A percentile compares a stretch with the other conserved stretches of the same genome.
phyloP scores from a whole-genome alignment of 2,888 invertebrate genomes.

The Acanthosoma haemorrhoidale region DNA sequence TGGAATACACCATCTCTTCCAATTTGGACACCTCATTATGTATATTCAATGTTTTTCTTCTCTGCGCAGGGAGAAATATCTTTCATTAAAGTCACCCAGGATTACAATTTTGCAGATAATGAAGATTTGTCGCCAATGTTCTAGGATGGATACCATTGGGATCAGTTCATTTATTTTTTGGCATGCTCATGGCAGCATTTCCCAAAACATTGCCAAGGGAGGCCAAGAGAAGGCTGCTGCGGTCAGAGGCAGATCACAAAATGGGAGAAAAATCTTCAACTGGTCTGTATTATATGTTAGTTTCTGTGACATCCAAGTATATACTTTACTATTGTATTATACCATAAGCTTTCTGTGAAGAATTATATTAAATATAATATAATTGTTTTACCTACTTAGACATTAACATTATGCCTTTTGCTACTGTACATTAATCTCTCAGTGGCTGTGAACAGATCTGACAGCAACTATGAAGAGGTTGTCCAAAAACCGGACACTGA shows the following conservation, averaged over 20 bases:
- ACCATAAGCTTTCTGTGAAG: too few species aligned
- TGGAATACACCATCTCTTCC: too few species aligned
- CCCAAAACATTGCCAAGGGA: slow-evolving; percentile 46
- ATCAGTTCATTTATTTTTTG: slow-evolving; percentile 41
- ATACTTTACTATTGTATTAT: too few species aligned
- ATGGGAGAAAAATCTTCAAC: not conserved
- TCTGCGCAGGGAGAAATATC: too few species aligned
- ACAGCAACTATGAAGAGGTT: slow-evolving; percentile 44
- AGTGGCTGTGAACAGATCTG: slow-evolving; percentile 44
- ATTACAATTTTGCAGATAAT: slow-evolving; percentile 21
- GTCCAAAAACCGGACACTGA: slow-evolving; percentile 47
- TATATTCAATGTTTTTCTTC: too few species aligned
- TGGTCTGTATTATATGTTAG: not conserved
- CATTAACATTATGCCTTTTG: too few species aligned
- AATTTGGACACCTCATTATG: too few species aligned
- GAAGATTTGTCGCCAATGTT: slow-evolving; percentile 27
- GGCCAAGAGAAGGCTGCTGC: slow-evolving; percentile 12
- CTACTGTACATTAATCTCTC: too few species aligned
- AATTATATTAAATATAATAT: too few species aligned
- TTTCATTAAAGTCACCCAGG: too few species aligned
- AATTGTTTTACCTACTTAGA: too few species aligned
- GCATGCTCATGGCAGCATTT: slow-evolving; percentile 46
- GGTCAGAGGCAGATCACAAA: not conserved
- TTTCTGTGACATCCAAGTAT: too few species aligned
- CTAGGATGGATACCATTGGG: slow-evolving; percentile 41